Conservation (phyloP, 2,113 vertebrate species). For the Hucho hucho region DNA sequence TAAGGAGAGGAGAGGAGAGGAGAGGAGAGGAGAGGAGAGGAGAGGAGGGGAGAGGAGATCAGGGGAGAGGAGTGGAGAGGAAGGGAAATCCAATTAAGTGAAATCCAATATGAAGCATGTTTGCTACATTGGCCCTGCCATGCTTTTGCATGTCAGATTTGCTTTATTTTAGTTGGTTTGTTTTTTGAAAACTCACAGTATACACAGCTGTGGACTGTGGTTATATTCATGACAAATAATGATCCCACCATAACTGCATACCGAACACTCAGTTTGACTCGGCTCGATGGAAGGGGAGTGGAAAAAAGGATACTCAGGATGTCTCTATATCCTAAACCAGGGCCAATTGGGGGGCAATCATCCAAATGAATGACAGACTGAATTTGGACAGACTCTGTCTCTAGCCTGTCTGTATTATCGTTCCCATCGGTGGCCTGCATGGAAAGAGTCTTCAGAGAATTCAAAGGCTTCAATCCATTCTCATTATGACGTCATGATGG, state of each 20-base stretch:
- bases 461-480: constrained; percentile 34
- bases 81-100: not conserved
- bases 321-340: constrained; percentile 31
- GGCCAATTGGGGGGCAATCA: constrained; percentile 55
- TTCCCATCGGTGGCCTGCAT: constrained; percentile 25
- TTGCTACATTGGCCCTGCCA: not conserved
- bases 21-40: no score
- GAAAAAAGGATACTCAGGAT: constrained; percentile 9
- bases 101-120: constrained; percentile 11
- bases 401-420: not conserved
- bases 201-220: constrained; percentile 58
- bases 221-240: constrained; percentile 56
- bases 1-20: no score
- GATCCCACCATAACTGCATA: constrained; percentile 41
- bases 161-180: constrained; percentile 56
- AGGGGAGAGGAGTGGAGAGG: no score
- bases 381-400: constrained; percentile 43
- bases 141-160: constrained; percentile 53
- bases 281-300: constrained; percentile 29
- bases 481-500: constrained; percentile 25
- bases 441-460: constrained; percentile 23
- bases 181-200: constrained; percentile 53
- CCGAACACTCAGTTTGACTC: constrained; percentile 12
- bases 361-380: constrained; percentile 55
- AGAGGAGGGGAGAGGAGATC: no score